These are phyloP conservation scores for Halcyon leucocephala DNA, from an alignment of 2,797 vertebrate genomes.

Conservation along the genomic window DNA sequence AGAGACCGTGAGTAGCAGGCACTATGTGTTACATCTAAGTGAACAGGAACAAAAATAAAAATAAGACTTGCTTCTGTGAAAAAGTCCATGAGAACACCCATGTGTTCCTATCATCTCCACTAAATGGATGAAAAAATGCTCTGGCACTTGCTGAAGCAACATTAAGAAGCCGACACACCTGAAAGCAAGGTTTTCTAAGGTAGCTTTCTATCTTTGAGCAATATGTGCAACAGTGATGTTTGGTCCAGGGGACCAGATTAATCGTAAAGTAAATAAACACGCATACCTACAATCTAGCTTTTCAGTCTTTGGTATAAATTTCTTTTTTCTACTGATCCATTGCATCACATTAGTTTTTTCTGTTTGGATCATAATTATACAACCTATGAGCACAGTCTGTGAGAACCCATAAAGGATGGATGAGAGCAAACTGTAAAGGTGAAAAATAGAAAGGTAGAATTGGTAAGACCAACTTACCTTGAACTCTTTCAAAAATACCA, in stretches of 20 bases:
- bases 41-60: not conserved
- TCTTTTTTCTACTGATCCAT: not conserved
- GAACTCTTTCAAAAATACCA: conserved; percentile 6
- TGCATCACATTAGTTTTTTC: not conserved
- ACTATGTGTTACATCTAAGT: not conserved
- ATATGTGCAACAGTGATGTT: not conserved
- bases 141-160: not conserved
- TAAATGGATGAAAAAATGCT: not conserved
- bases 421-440: not conserved
- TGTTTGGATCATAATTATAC: not conserved
- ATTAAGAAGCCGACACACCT: not conserved
- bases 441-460: not conserved
- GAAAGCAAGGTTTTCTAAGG: not conserved
- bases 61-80: not conserved
- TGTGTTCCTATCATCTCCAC: not conserved
- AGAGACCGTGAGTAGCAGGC: not conserved
- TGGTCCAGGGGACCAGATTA: not conserved
- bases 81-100: not conserved
- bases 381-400: not conserved
- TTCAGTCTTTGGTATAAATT: not conserved
- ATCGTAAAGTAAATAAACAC: not conserved
- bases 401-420: not conserved
- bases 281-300: not conserved
- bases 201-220: not conserved
- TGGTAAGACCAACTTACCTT: not conserved